phyloP scores from a whole-genome alignment of 2,888 invertebrate genomes.

The Dastarcus helophoroides region DNA sequence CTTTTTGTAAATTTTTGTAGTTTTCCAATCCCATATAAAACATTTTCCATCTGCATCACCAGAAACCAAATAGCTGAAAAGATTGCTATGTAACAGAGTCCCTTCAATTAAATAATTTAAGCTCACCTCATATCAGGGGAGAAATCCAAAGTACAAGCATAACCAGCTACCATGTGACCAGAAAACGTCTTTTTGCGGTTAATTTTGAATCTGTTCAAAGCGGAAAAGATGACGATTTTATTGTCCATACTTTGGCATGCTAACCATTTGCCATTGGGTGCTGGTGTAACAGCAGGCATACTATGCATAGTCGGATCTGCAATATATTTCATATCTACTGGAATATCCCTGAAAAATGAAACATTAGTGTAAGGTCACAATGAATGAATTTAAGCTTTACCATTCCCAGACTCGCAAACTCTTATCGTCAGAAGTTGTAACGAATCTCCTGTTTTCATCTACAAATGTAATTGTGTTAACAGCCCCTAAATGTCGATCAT shows the following conservation, averaged over 20 bases:
- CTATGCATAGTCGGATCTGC: conserved; percentile 99
- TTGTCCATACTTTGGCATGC: conserved; percentile 99
- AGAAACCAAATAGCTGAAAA: conserved; percentile 82
- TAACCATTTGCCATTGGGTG: conserved; percentile 97
- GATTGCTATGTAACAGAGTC: conserved; percentile 16
- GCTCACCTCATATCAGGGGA: conserved; percentile 93
- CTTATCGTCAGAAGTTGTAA: conserved; percentile 98
- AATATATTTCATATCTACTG: conserved; percentile 99
- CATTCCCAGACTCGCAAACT: conserved; percentile 99
- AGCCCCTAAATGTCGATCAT: conserved; percentile 96
- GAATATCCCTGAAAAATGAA: conserved; percentile 56
- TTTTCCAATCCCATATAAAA: conserved; percentile 99
- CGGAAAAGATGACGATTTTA: conserved; percentile 95
- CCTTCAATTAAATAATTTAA: conserved; percentile 12
- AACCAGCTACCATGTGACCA: conserved; percentile 99
- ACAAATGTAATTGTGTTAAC: conserved; percentile 99
- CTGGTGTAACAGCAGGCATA: conserved; percentile 89
- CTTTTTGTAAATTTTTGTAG: conserved; percentile 93
- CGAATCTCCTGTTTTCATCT: conserved; percentile 94
- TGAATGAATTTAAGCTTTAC: conserved; percentile 40
- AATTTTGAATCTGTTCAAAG: conserved; percentile 93
- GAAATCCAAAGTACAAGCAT: conserved; percentile 93
- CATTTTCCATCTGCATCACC: conserved; percentile 99
- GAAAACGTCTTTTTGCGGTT: conserved; percentile 96
- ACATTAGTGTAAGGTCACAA: background rate